Percentiles rank a stretch among this genome's conserved stretches.
These are phyloP conservation scores for Mastacembelus armatus DNA, from an alignment of 2,797 vertebrate genomes.

Conservation along the genomic window DNA sequence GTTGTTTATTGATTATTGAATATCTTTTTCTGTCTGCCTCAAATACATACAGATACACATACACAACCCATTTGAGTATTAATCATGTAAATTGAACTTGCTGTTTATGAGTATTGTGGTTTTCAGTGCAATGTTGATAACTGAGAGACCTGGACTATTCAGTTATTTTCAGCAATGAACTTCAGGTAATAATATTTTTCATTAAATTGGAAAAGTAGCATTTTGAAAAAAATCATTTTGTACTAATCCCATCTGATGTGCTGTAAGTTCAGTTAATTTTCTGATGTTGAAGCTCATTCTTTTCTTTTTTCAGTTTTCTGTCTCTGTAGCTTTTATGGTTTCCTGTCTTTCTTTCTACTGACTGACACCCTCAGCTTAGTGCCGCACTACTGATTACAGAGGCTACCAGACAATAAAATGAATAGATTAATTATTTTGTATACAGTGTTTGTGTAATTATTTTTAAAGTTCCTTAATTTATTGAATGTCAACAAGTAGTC, in stretches of 20 bases:
- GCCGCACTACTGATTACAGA: conserved; percentile 39
- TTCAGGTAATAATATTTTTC: conserved; percentile 35
- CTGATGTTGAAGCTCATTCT: neutral
- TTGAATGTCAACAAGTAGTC: neutral
- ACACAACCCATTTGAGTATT: conserved; percentile 1
- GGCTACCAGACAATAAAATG: conserved; percentile 61
- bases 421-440: conserved; percentile 66
- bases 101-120: neutral
- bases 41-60: no score
- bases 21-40: conserved; percentile 13
- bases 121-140: conserved; percentile 28
- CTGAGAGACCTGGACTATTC: conserved; percentile 15
- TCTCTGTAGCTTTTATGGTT: conserved; percentile 2
- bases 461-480: conserved; percentile 9
- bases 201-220: conserved; percentile 42
- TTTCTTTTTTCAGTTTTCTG: conserved; percentile 5
- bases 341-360: conserved; percentile 36
- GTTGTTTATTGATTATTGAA: conserved; percentile 2
- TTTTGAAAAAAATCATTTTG: conserved; percentile 7
- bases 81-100: neutral
- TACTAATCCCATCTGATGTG: conserved; percentile 8
- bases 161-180: conserved; percentile 15
- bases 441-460: conserved; percentile 7
- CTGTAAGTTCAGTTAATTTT: conserved; percentile 6
- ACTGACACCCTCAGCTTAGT: conserved; percentile 49